Conservation (phyloP, 2,113 vertebrate species). For the Pelecanoides urinatrix region DNA sequence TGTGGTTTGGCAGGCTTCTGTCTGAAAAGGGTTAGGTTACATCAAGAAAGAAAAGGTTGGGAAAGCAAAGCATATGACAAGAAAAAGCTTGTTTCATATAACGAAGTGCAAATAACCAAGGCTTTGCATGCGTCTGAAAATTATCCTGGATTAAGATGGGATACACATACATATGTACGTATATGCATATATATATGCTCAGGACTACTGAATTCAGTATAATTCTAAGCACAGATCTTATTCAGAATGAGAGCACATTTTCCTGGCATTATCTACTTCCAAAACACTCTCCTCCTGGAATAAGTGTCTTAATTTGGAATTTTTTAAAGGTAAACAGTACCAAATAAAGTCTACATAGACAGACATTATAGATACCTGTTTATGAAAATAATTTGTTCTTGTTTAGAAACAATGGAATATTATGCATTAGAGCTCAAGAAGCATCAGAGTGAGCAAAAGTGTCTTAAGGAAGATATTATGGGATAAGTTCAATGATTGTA, state of each 20-base stretch:
- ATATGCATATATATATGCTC: not conserved
- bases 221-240: not conserved
- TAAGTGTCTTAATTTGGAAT: not conserved
- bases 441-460: not conserved
- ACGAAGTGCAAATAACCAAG: not conserved
- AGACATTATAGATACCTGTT: not conserved
- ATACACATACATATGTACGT: not conserved
- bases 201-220: not conserved
- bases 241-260: not conserved
- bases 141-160: not conserved
- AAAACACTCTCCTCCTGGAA: not conserved
- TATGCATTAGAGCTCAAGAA: not conserved
- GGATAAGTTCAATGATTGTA: not conserved
- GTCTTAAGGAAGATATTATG: not conserved
- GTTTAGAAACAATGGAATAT: not conserved
- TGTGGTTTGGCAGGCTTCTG: slow-evolving; percentile 8
- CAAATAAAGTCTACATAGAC: not conserved
- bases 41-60: slow-evolving; percentile 5
- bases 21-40: slow-evolving; percentile 21
- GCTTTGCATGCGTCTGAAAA: not conserved
- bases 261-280: not conserved
- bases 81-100: slow-evolving; percentile 17
- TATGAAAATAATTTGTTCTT: not conserved
- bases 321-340: not conserved
- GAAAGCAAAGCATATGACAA: slow-evolving; percentile 1